Base-by-base conservation (phyloP, 2,797 vertebrate species). In the Lutjanus argentimaculatus region DNA sequence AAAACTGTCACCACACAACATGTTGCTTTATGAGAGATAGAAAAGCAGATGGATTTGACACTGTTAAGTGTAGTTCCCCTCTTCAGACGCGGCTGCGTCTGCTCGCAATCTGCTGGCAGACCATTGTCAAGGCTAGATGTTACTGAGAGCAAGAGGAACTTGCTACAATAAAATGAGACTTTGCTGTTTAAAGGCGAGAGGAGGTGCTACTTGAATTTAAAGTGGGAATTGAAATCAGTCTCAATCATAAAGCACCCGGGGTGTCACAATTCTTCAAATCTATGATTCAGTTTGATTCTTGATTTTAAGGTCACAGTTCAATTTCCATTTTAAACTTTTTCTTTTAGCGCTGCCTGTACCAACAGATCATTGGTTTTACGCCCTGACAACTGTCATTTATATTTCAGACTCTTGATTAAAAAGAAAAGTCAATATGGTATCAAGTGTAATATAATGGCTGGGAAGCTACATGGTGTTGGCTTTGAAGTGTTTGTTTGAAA, bases 11-110 rank as follows among this genome's bases (percentile, higher is more conserved):
- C 80, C 88, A 84, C 78, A 76, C 77, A 52, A 75, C 88, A 88
- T 72, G 80, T 78, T 90, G 85, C 82, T 87, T 83, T 89, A 82
- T 85, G 83, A 90, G 90, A 84, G 93, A 92, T 87, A 83, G 77
- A 84, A 87, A 90, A 83, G 77, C 63, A 80, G 82, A 87, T 89
- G 84, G 80, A 67, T 88, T 84, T 91, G 90, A 92, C 87, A 83
- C 67, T 56, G 85, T 82, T 92, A 86, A 87, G 84, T 66, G 66
- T 57, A 79, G 86, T 88, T 91, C 74, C 65, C 40, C 15, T 75
- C 63, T 70, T 87, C 68, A 65, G 84, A 82, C 66, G 76, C 45
- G 40, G 79, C 79, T 77, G 66, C 21, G 75, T 61, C 72, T 80
- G 72, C 70, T 71, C n/a, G n/a, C 75, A 62, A 72, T 92, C 83